Conservation (phyloP, 2,888 invertebrate genomes). For the Conops quadrifasciatus region DNA sequence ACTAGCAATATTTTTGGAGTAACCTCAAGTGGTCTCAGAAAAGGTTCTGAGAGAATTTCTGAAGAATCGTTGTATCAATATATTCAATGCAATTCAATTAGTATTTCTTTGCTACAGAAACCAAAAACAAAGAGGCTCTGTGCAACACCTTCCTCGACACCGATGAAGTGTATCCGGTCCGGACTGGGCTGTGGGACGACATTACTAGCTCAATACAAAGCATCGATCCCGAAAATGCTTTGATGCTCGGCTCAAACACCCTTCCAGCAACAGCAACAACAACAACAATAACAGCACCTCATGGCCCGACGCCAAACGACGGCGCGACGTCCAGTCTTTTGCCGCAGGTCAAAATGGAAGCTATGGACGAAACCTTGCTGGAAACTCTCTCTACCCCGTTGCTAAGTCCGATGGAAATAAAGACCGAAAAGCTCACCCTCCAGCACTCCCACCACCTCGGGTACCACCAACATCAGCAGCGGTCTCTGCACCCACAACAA, state of each 20-base stretch:
- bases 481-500: conserved; percentile 51
- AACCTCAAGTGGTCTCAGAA: background rate
- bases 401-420: conserved; percentile 81
- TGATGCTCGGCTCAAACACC: conserved; percentile 75
- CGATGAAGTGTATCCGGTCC: conserved; percentile 82
- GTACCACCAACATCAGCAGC: conserved; percentile 45
- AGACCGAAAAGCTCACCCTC: conserved; percentile 73
- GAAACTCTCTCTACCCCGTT: conserved; percentile 75
- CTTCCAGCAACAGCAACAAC: conserved; percentile 29
- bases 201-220: conserved; percentile 90
- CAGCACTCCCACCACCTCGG: conserved; percentile 57
- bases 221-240: conserved; percentile 89
- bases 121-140: conserved; percentile 65
- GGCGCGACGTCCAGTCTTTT: conserved; percentile 41
- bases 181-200: conserved; percentile 91
- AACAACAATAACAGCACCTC: conserved; percentile 1
- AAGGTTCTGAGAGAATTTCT: background rate
- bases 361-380: conserved; percentile 72
- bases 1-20: background rate
- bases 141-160: conserved; percentile 57
- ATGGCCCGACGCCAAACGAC: conserved; percentile 58
- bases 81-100: too few relatives aligned
- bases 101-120: conserved; percentile 49
- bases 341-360: conserved; percentile 80
- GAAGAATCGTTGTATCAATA: background rate